phyloP scores from a whole-genome alignment of 1,140 invertebrate species.

The Papilio xuthus region DNA sequence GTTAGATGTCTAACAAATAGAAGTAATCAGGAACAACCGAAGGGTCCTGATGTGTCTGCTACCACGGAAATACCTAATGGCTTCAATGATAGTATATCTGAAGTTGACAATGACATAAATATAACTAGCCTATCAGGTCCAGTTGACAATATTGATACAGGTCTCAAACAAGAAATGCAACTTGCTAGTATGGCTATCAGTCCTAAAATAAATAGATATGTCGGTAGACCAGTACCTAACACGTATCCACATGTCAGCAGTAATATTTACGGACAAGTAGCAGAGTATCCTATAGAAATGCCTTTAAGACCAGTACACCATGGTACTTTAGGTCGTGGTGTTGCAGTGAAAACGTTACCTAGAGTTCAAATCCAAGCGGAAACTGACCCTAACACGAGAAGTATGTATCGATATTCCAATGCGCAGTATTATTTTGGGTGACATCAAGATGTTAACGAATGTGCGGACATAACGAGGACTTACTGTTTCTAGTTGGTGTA shows the following conservation, averaged over 20 bases:
- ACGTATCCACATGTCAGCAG: slow-evolving; percentile 77
- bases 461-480: slow-evolving; percentile 79
- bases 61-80: slow-evolving; percentile 79
- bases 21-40: slow-evolving; percentile 67
- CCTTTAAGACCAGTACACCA: slow-evolving; percentile 77
- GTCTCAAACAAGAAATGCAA: slow-evolving; percentile 75
- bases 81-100: slow-evolving; percentile 81
- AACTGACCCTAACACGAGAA: slow-evolving; percentile 76
- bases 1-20: slow-evolving; percentile 67
- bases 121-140: slow-evolving; percentile 77
- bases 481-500: slow-evolving; percentile 81
- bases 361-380: slow-evolving; percentile 74
- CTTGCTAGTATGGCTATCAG: slow-evolving; percentile 73
- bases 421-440: slow-evolving; percentile 82
- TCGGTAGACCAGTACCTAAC: slow-evolving; percentile 76
- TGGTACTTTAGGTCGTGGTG: slow-evolving; percentile 75
- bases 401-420: slow-evolving; percentile 81
- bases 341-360: slow-evolving; percentile 74
- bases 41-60: slow-evolving; percentile 79
- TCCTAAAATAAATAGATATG: slow-evolving; percentile 77
- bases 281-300: slow-evolving; percentile 78
- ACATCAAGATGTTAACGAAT: slow-evolving; percentile 75
- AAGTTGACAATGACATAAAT: slow-evolving; percentile 80
- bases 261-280: slow-evolving; percentile 80
- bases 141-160: slow-evolving; percentile 74